These are phyloP conservation scores for Ormyrus thymus DNA, from an alignment of 2,888 invertebrate species.

Conservation along the genomic window DNA sequence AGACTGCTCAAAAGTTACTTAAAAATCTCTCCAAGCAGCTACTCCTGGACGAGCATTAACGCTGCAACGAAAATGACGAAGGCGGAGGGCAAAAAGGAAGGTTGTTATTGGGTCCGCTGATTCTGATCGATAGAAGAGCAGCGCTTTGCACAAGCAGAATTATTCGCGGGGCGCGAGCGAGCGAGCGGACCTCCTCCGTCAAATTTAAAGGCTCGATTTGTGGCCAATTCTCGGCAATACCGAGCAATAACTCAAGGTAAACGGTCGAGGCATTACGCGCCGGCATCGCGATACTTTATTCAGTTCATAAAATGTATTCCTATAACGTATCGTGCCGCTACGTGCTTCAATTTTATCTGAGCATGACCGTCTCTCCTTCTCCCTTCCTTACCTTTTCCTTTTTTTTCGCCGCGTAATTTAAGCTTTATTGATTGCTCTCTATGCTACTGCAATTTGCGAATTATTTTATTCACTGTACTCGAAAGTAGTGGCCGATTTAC, in stretches of 20 bases:
- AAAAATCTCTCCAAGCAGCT: too few species aligned
- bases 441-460: slow-evolving; percentile 31
- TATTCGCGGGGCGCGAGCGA: slow-evolving; percentile 6
- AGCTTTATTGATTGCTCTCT: slow-evolving; percentile 42
- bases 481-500: background rate
- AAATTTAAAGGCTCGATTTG: slow-evolving; percentile 63
- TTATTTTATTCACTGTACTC: slow-evolving; percentile 21
- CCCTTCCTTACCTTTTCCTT: slow-evolving; percentile 10
- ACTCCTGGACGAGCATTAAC: too few species aligned
- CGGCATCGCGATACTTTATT: slow-evolving; percentile 68
- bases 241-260: slow-evolving; percentile 66
- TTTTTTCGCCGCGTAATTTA: slow-evolving; percentile 31
- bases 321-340: slow-evolving; percentile 67
- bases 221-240: slow-evolving; percentile 66
- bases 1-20: too few species aligned
- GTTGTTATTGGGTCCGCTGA: background rate
- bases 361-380: slow-evolving; percentile 41
- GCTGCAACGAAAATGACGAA: too few species aligned
- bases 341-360: slow-evolving; percentile 69
- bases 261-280: slow-evolving; percentile 66
- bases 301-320: slow-evolving; percentile 70
- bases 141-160: slow-evolving; percentile 35
- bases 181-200: slow-evolving; percentile 30
- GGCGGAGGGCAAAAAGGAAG: too few species aligned
- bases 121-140: slow-evolving; percentile 28